phyloP scores from a whole-genome alignment of 2,797 vertebrate genomes.

The Sebastes cheni region DNA sequence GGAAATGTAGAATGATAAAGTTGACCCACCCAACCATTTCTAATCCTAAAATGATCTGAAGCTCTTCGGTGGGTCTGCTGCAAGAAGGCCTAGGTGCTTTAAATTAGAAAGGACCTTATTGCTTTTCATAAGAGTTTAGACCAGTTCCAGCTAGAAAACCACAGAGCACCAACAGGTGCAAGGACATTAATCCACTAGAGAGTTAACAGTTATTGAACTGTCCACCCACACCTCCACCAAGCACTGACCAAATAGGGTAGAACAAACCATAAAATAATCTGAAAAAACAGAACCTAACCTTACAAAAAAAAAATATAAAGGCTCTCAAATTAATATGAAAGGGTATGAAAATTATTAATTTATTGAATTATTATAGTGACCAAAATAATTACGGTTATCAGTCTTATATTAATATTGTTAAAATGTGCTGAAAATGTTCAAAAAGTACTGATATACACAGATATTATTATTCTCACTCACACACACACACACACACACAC shows the following conservation, averaged over 20 bases:
- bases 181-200: neutral
- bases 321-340: neutral
- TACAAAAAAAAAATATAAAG: neutral
- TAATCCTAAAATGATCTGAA: neutral
- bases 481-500: too few relatives aligned
- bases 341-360: neutral
- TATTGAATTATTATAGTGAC: neutral
- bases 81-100: neutral
- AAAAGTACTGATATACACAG: neutral
- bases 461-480: neutral
- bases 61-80: neutral
- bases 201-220: neutral
- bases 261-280: neutral
- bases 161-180: neutral
- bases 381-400: neutral
- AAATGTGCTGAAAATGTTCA: neutral
- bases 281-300: neutral
- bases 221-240: neutral
- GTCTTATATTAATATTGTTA: neutral
- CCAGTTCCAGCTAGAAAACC: neutral
- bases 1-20: neutral
- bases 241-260: neutral
- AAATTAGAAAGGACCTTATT: neutral
- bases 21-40: neutral
- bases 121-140: neutral